These are phyloP conservation scores for Moxostoma hubbsi DNA, from an alignment of 2,797 vertebrate species.

Conservation along the genomic window DNA sequence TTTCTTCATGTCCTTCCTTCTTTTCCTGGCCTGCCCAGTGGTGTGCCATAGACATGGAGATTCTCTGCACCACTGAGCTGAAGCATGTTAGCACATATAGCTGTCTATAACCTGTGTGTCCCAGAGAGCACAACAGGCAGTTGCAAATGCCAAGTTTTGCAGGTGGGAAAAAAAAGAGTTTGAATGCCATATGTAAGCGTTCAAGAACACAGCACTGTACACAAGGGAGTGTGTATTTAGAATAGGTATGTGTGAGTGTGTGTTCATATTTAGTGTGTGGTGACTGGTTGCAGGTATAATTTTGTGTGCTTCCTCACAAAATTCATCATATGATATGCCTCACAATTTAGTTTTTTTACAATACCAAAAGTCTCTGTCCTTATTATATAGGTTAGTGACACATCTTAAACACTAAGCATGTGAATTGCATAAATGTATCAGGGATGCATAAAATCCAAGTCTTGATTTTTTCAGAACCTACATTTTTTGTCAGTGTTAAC, in stretches of 20 bases:
- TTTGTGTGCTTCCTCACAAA: background rate
- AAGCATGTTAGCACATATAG: conserved; percentile 40
- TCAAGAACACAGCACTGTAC: background rate
- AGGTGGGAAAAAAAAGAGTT: conserved; percentile 4
- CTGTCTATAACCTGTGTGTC: conserved; percentile 38
- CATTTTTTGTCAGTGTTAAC: conserved; percentile 26
- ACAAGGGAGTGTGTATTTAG: conserved; percentile 14
- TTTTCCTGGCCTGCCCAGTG: conserved; percentile 59
- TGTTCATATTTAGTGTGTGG: background rate
- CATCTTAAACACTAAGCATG: conserved; percentile 8
- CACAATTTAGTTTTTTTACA: background rate
- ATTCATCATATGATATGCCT: background rate
- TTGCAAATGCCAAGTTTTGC: conserved; percentile 32
- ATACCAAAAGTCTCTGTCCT: background rate
- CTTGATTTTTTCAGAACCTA: conserved; percentile 17
- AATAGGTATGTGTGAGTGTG: conserved; percentile 14
- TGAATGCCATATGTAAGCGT: conserved; percentile 16
- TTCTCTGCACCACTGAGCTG: conserved; percentile 52
- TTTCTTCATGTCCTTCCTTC: conserved; percentile 56
- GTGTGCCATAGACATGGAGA: conserved; percentile 56
- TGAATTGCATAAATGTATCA: background rate
- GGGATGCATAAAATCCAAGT: conserved; percentile 18
- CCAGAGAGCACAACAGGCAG: conserved; percentile 18
- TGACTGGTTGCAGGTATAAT: background rate
- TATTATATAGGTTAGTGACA: conserved; percentile 1